Percentiles rank a stretch among this genome's conserved stretches.
These are phyloP conservation scores for Chlorospingus semifuscus DNA, from an alignment of 2,797 vertebrate genomes.

Conservation along the genomic window DNA sequence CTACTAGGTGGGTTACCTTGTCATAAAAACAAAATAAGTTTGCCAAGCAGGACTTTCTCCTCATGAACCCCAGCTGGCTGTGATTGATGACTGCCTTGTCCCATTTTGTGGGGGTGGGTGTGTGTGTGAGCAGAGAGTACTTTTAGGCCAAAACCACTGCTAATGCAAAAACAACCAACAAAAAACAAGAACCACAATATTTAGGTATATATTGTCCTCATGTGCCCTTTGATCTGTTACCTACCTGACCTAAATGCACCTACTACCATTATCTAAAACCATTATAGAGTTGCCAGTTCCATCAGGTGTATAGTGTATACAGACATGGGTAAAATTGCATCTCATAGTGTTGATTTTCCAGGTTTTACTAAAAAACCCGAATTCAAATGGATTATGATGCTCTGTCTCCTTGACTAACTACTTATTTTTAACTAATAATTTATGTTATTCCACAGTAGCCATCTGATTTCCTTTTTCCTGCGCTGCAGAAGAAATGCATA, in stretches of 20 bases:
- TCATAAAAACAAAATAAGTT: not conserved
- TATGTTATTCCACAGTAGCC: not conserved
- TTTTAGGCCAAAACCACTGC: not conserved
- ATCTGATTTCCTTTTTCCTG: not conserved
- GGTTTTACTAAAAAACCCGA: not conserved
- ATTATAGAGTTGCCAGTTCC: not conserved
- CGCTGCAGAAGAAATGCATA: not conserved
- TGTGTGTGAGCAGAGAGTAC: not conserved
- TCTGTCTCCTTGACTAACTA: not conserved
- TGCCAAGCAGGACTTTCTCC: not conserved
- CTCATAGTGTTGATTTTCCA: not conserved
- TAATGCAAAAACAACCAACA: not conserved
- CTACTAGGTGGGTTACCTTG: not conserved
- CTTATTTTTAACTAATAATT: not conserved
- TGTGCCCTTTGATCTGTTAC: not conserved
- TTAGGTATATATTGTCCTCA: not conserved
- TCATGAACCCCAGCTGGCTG: not conserved
- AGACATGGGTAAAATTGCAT: not conserved
- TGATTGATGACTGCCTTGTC: not conserved
- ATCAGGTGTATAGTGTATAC: not conserved
- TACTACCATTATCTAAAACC: not conserved
- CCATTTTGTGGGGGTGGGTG: not conserved
- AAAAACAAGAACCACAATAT: not conserved
- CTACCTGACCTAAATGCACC: not conserved
- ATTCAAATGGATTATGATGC: not conserved